Base-by-base conservation (phyloP, 2,113 vertebrate species). In the Pachypanchax playfairii region DNA sequence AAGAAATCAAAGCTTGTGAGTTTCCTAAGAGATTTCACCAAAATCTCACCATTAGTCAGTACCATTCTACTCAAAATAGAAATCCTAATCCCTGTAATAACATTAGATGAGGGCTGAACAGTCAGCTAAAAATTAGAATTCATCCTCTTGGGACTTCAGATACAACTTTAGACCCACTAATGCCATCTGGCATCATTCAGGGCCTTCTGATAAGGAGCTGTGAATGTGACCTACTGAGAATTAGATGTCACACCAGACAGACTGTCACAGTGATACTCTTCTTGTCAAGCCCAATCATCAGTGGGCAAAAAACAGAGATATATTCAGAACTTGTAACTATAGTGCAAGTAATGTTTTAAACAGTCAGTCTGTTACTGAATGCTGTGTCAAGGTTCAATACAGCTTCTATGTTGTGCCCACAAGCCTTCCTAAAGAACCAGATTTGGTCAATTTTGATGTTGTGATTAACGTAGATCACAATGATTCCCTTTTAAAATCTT, bases 131-230 rank as follows among this genome's bases (percentile, higher is more conserved):
- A 26, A 56, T 51, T 14, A 58, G 9, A 29, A 35, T 53, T 63
- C 14, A 56, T 75, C 60, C 49, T 70, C 20, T 28, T 43, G 60
- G 39, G 59, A 73, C 31, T 38, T 59, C 63, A 36, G 62, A n/a
- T 18, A 61, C 35, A 25, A n/a, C 55, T 39, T 66, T 22, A 57
- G n/a, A 56, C 10, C 35, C 20, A 31, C 18, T 14, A 29, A 9
- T 14, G 14, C 56, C 50, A 73, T 47, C 46, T 77, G 60, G 46
- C 41, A 57, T n/a, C 42, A 52, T 58, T 59, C 41, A 62, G 29
- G 13, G 49, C 29, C 41, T 56, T 76, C 41, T 57, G 54, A 29
- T 60, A 51, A 41, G 28, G 15, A 39, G 17, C n/a, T 55, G 22
- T 39, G 7, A 56, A 50, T 15, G 28, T 46, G 39, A 41, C 28